phyloP scores from a whole-genome alignment of 2,113 vertebrate species.

The Pimephales promelas region DNA sequence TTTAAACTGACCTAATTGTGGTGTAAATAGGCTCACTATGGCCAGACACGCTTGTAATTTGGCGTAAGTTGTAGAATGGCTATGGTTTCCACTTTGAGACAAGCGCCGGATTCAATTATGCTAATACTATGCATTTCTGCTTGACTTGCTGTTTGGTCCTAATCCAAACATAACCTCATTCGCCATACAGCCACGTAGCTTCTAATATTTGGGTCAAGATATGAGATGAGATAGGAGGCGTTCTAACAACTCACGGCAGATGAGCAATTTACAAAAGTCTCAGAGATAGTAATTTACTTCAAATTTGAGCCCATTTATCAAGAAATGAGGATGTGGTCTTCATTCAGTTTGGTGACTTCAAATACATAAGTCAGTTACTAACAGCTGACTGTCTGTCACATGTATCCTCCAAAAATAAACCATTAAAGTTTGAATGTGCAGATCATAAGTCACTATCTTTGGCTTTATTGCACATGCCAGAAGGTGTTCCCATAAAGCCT shows the following conservation, averaged over 20 bases:
- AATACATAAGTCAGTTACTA: neutral
- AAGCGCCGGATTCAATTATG: slow-evolving; percentile 12
- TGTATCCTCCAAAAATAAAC: neutral
- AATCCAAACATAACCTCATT: slow-evolving; percentile 33
- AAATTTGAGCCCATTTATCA: neutral
- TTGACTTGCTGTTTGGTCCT: slow-evolving; percentile 12
- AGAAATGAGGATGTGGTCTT: neutral
- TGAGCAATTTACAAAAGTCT: neutral
- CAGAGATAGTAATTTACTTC: neutral
- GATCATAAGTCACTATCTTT: neutral
- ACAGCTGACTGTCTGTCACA: slow-evolving; percentile 12
- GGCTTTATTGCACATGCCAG: neutral
- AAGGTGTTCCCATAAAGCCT: neutral
- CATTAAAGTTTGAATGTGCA: slow-evolving; percentile 6
- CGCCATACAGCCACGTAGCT: neutral
- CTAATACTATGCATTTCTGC: slow-evolving; percentile 22
- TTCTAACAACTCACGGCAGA: neutral
- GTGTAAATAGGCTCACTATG: neutral
- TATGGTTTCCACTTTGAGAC: neutral
- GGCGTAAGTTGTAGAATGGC: slow-evolving; percentile 2
- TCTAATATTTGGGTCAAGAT: slow-evolving; percentile 13
- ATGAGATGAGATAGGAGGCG: neutral
- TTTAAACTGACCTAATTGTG: neutral
- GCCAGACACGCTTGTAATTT: neutral
- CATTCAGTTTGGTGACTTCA: neutral